A percentile compares a stretch with the other conserved stretches of the same genome.
These are phyloP conservation scores for Ochlodes sylvanus DNA, from an alignment of 2,888 invertebrate species.

Conservation along the genomic window DNA sequence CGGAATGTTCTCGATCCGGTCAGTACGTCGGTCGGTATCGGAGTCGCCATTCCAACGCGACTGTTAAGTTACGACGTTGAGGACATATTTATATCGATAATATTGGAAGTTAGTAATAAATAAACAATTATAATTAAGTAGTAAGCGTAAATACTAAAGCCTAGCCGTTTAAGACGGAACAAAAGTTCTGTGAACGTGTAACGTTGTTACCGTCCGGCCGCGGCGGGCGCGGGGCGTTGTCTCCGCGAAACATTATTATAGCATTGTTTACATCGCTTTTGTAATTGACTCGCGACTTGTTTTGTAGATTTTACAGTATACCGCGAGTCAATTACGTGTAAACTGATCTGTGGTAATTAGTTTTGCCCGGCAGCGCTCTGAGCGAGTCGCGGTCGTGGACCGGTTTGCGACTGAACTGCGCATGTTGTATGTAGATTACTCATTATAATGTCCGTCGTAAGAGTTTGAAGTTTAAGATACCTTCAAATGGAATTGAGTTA, in stretches of 20 bases:
- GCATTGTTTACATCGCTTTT: no score
- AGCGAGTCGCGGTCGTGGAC: no score
- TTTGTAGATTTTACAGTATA: no score
- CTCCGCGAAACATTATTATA: no score
- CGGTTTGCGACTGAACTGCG: not conserved
- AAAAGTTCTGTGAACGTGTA: constrained; percentile 35
- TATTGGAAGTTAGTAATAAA: constrained; percentile 51
- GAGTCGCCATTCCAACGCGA: not conserved
- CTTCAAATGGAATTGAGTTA: not conserved
- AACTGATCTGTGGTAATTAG: no score
- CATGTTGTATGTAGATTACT: not conserved
- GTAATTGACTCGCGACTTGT: no score
- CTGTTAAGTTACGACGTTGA: constrained; percentile 38
- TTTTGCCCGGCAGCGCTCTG: no score
- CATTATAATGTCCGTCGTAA: not conserved
- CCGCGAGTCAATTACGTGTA: not conserved
- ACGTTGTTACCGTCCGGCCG: constrained; percentile 45
- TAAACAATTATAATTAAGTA: constrained; percentile 62
- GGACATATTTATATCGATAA: constrained; percentile 47
- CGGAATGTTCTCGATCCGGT: not conserved
- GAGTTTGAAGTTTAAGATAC: not conserved
- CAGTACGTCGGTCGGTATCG: not conserved
- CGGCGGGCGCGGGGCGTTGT: constrained; percentile 35
- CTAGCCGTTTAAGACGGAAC: constrained; percentile 56
- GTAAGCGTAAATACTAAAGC: constrained; percentile 75